Conservation (phyloP, 1,140 invertebrate species). For the Drosophila bifasciata region DNA sequence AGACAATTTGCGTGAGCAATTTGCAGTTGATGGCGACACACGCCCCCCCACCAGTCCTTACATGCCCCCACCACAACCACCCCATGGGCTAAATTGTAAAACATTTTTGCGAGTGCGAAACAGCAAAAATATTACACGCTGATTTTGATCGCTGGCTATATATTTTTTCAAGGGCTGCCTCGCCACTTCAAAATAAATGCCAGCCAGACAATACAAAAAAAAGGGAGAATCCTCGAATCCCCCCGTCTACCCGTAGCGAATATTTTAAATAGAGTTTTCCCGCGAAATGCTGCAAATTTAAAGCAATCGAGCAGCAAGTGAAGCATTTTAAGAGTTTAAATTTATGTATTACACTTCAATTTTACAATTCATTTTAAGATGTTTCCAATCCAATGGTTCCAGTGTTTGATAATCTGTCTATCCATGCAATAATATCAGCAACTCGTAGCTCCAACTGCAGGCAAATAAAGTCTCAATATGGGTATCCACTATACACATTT, state of each 20-base stretch:
- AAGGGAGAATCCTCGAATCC: constrained; percentile 22
- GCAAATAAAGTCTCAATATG: no score
- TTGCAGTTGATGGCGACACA: constrained; percentile 73
- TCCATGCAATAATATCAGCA: constrained; percentile 20
- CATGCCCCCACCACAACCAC: background rate
- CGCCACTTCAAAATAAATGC: constrained; percentile 44
- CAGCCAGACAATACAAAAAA: constrained; percentile 27
- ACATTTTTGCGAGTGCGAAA: constrained; percentile 48
- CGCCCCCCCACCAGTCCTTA: constrained; percentile 35
- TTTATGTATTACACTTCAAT: background rate
- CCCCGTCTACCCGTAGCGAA: constrained; percentile 26
- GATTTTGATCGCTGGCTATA: constrained; percentile 57
- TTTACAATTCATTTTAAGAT: constrained; percentile 15
- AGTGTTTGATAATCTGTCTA: constrained; percentile 12
- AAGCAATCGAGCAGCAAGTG: constrained; percentile 29
- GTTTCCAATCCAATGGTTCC: no score
- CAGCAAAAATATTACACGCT: constrained; percentile 65
- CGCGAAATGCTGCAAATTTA: constrained; percentile 19
- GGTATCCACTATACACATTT: no score
- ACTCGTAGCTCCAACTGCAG: background rate
- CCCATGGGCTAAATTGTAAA: constrained; percentile 32
- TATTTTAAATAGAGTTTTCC: constrained; percentile 54
- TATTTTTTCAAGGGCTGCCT: constrained; percentile 14
- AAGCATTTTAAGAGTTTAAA: constrained; percentile 24
- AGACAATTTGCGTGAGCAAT: constrained; percentile 78